Evolutionary conservation across 2,797 vertebrate genomes (phyloP), one percentile per base, ranked within the genome.

Genomic region (Poeciliopsis infans): DNA sequence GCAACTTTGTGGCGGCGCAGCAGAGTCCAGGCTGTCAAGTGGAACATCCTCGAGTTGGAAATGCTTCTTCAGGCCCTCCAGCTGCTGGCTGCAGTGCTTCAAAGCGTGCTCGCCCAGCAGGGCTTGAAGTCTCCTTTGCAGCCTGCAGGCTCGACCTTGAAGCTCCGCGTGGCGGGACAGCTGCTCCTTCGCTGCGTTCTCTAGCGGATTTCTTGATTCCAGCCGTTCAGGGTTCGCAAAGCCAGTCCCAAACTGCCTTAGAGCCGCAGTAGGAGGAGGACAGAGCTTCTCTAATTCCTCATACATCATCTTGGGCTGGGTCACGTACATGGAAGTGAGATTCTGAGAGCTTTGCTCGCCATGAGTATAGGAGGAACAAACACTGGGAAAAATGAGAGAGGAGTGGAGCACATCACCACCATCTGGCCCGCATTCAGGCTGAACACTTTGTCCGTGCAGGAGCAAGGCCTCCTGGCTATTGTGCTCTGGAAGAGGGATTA

Each of bases 31-130:
- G 71, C 80, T 59, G 76, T 87, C 88, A n/a, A 81, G 0, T 81
- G 92, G 81, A 66, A 90, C 90, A 25, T 82, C 71, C 45, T 64
- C 72, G 33, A 83, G 88, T 79, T 76, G 88, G 80, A 70, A 85
- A 89, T 80, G 93, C 78, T 89, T 95, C 85, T 93, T 76, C 23
- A 98, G 96, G 81, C 94, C 95, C 81, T 96, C 94, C 92, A 98
- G 94, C 89, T 98, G 96, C 76, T 96, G 94, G 87, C 85, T 94
- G 90, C 96, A 97, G 92, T 97, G 97, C 36, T 92, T 94, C 86
- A 94, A 81, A 75, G 96, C 92, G 6, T 97, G 95, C 79, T 97
- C 96, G 57, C 96, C 97, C 71, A 98, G 92, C 77, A 97, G 89
- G 86, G 93, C 93, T 85, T 97, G 95, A 84, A 98, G 95, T 87